Percentiles rank a stretch among this genome's conserved stretches.
Conservation (phyloP, 2,888 invertebrate species). For the Orthosia cruda region DNA sequence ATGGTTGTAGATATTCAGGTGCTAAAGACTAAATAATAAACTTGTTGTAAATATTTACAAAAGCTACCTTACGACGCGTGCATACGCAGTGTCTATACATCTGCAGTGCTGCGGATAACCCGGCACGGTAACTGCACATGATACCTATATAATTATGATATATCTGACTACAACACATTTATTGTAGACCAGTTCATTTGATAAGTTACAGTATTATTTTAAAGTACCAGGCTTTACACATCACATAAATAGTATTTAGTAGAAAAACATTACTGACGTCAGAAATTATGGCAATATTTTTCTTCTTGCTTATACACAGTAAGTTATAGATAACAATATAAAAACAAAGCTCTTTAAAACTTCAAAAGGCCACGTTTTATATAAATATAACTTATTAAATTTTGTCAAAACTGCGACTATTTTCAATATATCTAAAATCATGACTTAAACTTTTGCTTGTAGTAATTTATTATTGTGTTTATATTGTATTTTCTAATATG, state of each 20-base stretch:
- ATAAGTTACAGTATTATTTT: conserved; percentile 31
- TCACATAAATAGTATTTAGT: conserved; percentile 16
- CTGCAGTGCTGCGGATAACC: conserved; percentile 37
- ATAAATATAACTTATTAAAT: not conserved
- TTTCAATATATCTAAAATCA: too few species aligned
- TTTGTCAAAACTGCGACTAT: conserved; percentile 6
- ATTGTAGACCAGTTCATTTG: conserved; percentile 31
- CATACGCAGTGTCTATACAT: conserved; percentile 7
- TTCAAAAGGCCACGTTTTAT: not conserved
- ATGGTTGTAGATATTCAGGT: not conserved
- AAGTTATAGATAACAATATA: conserved; percentile 20
- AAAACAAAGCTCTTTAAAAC: conserved; percentile 7
- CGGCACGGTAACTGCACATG: conserved; percentile 53
- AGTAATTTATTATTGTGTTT: conserved; percentile 11
- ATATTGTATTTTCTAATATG: conserved; percentile 1
- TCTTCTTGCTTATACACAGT: conserved; percentile 29
- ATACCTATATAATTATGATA: conserved; percentile 18
- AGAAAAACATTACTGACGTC: conserved; percentile 41
- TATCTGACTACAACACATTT: conserved; percentile 8
- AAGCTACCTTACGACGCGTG: not conserved
- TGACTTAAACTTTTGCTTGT: not conserved
- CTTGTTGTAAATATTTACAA: not conserved
- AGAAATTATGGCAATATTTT: conserved; percentile 29
- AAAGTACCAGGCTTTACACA: not conserved
- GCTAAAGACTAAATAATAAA: not conserved